Evolutionary conservation across 2,888 invertebrate species (phyloP), one percentile per base, ranked within the genome.

Genomic region (Sphecodes monilicornis): DNA sequence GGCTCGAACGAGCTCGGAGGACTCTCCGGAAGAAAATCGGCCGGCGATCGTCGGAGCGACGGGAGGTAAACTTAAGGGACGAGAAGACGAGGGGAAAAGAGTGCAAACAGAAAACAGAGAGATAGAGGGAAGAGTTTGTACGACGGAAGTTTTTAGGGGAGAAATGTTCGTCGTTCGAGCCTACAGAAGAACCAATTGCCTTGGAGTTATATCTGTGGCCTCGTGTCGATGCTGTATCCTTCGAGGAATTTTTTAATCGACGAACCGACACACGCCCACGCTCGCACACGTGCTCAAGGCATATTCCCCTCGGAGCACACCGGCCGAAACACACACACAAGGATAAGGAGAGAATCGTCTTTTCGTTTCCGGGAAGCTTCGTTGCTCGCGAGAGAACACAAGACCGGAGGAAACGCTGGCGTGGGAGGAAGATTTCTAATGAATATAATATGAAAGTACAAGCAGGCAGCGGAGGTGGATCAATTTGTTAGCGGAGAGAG

Each of bases 391-490:
- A 29, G 11, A 10, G 22, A 41, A 43, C 3, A 0, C 11, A 1
- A 39, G 29, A 46, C 5, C 22, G 46, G 11, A 36, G 6, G n/a
- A 73, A 43, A 36, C 16, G 41, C n/a, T 26, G 41, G 36, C 18
- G 71, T 22, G 71, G 18, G 66, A 43, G 64, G 57, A 64, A 39
- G 43, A 57, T 72, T 83, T 54, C n/a, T 57, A 32, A 76, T 32
- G 43, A 64, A 50, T 60, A 60, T 60, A 74, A 54, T n/a, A 71
- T 82, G 82, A 82, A 78, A 84, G 82, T 84, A 84, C 82, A 71
- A 71, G 74, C 46, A 36, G 71, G 60, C 68, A 57, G 60, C 46
- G 57, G 69, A 46, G 36, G n/a, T 54, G 54, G 46, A 29, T 72
- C 71, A 66, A 57, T 29, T 64, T 76, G 60, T 60, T 76, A 32